Conservation (phyloP, 2,113 vertebrate species). For the Paradoxurus hermaphroditus region DNA sequence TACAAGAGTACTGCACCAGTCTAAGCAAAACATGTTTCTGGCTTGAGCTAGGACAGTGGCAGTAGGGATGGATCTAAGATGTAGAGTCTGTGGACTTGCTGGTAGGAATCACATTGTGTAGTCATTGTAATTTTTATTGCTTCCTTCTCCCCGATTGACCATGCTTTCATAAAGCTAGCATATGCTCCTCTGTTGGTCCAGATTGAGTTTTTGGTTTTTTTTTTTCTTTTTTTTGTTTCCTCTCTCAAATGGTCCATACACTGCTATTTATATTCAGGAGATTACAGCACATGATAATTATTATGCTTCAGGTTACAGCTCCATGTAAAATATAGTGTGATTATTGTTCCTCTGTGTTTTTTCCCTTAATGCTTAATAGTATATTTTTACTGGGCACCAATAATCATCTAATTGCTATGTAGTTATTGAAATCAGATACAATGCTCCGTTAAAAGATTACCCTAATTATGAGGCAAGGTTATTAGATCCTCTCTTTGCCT, state of each 20-base stretch:
- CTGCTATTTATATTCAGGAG: conserved; percentile 54
- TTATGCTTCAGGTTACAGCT: conserved; percentile 53
- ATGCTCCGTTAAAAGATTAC: conserved; percentile 55
- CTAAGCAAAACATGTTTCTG: neutral
- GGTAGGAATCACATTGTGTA: neutral
- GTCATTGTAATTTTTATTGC: neutral
- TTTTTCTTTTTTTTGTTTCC: neutral
- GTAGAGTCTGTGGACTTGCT: neutral
- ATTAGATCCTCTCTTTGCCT: conserved; percentile 23
- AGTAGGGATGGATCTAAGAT: neutral
- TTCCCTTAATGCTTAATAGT: conserved; percentile 39
- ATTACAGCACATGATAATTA: conserved; percentile 40
- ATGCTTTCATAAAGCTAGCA: neutral
- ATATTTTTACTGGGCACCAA: conserved; percentile 57
- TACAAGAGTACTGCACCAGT: neutral
- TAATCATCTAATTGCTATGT: conserved; percentile 66
- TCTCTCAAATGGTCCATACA: conserved; percentile 42
- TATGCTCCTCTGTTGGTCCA: neutral
- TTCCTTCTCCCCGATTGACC: neutral
- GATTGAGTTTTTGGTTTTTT: neutral
- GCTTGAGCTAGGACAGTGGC: neutral
- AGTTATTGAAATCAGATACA: conserved; percentile 64
- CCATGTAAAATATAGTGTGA: conserved; percentile 50
- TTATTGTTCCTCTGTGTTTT: conserved; percentile 57
- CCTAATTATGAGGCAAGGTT: conserved; percentile 52